Percentiles rank a stretch among this genome's conserved stretches.
These are phyloP conservation scores for Monoplex corrugatus DNA, from an alignment of 2,888 invertebrate species.

Conservation along the genomic window DNA sequence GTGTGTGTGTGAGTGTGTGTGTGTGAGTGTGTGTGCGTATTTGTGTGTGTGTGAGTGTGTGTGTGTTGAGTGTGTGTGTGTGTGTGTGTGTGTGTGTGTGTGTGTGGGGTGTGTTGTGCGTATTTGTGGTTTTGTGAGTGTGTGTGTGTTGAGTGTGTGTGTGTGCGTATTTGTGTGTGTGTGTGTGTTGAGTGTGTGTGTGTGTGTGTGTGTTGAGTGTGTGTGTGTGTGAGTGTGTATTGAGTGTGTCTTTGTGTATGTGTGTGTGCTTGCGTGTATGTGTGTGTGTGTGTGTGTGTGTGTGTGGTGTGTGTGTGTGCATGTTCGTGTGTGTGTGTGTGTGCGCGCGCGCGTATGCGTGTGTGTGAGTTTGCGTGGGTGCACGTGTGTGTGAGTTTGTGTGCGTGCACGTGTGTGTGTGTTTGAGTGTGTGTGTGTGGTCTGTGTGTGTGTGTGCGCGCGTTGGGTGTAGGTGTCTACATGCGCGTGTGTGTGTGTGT, in stretches of 20 bases:
- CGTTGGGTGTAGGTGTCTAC: too few relatives aligned
- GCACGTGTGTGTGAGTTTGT: not conserved
- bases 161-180: too few relatives aligned
- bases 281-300: conserved; percentile 27
- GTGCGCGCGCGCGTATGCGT: not conserved
- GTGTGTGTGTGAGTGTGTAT: not conserved
- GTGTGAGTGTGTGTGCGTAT: not conserved
- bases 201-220: not conserved
- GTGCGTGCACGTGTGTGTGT: not conserved
- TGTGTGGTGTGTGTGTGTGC: conserved; percentile 26
- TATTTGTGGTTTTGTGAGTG: not conserved
- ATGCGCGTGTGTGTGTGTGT: too few relatives aligned
- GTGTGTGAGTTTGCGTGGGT: not conserved
- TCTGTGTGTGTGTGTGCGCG: too few relatives aligned
- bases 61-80: conserved; percentile 17
- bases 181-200: not conserved
- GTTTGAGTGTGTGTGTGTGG: too few relatives aligned
- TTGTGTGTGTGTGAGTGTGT: not conserved
- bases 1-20: not conserved
- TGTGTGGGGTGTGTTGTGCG: not conserved
- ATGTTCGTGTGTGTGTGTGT: conserved; percentile 3
- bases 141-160: too few relatives aligned
- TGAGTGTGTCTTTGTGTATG: conserved; percentile 23
- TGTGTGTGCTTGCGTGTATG: conserved; percentile 23
- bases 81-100: not conserved